A percentile compares a stretch with the other conserved stretches of the same genome.
Conservation (phyloP, 2,113 vertebrate species). For the Hyaena hyaena region DNA sequence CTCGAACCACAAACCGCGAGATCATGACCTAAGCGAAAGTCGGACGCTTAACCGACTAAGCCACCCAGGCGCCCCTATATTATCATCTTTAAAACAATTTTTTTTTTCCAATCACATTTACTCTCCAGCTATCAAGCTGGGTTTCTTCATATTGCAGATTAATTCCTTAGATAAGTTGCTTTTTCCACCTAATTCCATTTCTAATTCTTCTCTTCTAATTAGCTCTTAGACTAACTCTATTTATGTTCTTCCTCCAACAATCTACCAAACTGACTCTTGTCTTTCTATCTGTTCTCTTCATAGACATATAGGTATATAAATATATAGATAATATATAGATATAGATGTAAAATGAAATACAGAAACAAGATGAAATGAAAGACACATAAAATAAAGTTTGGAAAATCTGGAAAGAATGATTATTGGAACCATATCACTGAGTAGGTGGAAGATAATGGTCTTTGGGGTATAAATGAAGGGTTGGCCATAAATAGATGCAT, state of each 20-base stretch:
- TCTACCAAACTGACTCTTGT: neutral
- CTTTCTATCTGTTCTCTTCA: neutral
- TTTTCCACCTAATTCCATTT: neutral
- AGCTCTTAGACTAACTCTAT: neutral
- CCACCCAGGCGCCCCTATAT: too few relatives aligned
- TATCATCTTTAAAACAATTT: neutral
- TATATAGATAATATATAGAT: neutral
- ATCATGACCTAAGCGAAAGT: too few relatives aligned
- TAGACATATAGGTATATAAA: neutral
- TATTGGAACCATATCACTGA: neutral
- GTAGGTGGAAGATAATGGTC: neutral
- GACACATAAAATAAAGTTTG: neutral
- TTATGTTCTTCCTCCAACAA: neutral
- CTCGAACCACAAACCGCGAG: too few relatives aligned
- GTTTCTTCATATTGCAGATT: neutral
- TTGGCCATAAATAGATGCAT: neutral
- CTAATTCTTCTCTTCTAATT: neutral
- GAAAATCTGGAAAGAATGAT: neutral
- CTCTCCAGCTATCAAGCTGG: neutral
- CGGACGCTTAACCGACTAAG: too few relatives aligned
- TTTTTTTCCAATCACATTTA: neutral
- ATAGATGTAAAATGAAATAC: neutral
- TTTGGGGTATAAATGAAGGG: neutral
- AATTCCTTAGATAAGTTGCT: neutral
- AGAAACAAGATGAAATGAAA: neutral